Conservation (phyloP, 2,797 vertebrate genomes). For the Scyliorhinus canicula region DNA sequence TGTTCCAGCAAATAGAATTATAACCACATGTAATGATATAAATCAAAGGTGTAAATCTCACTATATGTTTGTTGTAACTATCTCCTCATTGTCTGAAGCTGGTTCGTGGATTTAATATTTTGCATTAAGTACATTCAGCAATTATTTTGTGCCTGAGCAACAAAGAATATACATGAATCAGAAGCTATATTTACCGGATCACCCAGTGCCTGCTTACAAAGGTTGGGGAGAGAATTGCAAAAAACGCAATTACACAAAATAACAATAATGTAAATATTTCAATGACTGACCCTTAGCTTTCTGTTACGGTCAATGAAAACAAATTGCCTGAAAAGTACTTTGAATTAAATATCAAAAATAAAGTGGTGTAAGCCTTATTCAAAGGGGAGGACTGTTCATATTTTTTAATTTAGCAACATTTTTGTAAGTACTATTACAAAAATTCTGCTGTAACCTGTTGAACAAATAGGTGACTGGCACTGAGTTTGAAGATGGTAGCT, state of each 20-base stretch:
- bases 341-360: slow-evolving; percentile 20
- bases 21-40: not conserved
- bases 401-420: not conserved
- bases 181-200: not conserved
- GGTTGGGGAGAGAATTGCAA: slow-evolving; percentile 12
- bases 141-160: not conserved
- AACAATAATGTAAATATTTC: slow-evolving; percentile 7
- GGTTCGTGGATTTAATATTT: slow-evolving; percentile 31
- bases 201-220: slow-evolving; percentile 14
- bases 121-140: not conserved
- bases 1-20: slow-evolving; percentile 31
- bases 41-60: slow-evolving; percentile 22
- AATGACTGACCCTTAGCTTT: not conserved
- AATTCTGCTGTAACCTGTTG: not conserved
- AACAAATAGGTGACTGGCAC: not conserved
- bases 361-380: not conserved
- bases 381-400: not conserved
- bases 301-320: slow-evolving; percentile 2
- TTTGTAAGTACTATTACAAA: not conserved
- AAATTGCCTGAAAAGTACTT: not conserved
- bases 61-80: slow-evolving; percentile 15
- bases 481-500: not conserved
- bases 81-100: not conserved
- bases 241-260: slow-evolving; percentile 22
- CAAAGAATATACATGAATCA: slow-evolving; percentile 16